Evolutionary conservation across 2,888 invertebrate species (phyloP).

Genomic region (Leptinotarsa rubiginosa): DNA sequence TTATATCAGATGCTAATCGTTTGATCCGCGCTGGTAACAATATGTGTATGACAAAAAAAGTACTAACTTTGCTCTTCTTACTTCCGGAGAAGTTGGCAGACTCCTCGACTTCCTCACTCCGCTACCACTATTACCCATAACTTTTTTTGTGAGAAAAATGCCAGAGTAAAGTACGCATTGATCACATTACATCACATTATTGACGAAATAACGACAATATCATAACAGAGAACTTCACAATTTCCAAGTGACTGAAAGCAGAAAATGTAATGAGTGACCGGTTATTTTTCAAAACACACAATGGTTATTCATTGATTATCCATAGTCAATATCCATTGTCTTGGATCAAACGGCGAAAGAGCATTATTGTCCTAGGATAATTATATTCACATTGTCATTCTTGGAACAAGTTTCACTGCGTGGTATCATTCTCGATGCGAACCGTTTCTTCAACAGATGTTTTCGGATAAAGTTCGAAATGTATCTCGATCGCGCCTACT

Average conservation of each 20-base stretch:
- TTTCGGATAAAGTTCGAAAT: neutral
- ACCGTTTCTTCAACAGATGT: neutral
- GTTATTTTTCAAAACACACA: neutral
- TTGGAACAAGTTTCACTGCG: neutral
- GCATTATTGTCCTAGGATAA: constrained; percentile 2
- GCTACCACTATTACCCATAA: constrained; percentile 62
- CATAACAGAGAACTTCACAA: neutral
- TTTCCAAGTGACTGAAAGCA: neutral
- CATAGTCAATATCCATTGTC: constrained; percentile 9
- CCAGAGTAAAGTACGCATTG: neutral
- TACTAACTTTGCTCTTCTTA: constrained; percentile 58
- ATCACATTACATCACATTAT: neutral
- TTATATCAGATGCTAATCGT: no score
- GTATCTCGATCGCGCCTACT: constrained; percentile 7
- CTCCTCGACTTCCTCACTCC: constrained; percentile 73
- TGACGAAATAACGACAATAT: neutral
- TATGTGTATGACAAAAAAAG: neutral
- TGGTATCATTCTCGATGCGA: neutral
- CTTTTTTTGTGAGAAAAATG: neutral
- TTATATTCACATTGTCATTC: constrained; percentile 7
- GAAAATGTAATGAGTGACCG: neutral
- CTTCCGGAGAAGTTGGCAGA: constrained; percentile 78
- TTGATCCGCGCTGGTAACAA: neutral
- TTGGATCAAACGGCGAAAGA: neutral
- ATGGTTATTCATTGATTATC: neutral